Percentiles rank a stretch among this genome's conserved stretches.
phyloP scores from a whole-genome alignment of 1,140 invertebrate genomes.

The Polypedilum pembai region DNA sequence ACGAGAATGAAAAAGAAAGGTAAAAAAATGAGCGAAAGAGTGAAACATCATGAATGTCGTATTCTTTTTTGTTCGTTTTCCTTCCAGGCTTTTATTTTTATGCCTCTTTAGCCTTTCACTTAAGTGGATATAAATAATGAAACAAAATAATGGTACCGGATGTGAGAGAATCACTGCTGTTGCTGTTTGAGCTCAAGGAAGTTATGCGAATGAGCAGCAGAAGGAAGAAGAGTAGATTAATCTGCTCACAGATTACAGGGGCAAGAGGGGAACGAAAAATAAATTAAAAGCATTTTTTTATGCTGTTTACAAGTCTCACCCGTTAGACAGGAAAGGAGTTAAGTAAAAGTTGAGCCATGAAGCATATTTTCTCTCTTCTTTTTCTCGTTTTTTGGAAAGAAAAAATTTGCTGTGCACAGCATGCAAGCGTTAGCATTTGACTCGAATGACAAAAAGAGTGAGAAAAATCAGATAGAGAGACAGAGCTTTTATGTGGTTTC shows the following conservation, averaged over 20 bases:
- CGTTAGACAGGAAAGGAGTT: not conserved
- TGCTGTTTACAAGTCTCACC: not conserved
- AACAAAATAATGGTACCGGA: slow-evolving; percentile 4
- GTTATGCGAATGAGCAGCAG: not conserved
- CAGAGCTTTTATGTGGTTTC: not conserved
- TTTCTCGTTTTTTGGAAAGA: not conserved
- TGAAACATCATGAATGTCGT: not conserved
- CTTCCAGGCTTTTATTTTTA: not conserved
- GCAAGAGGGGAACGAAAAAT: not conserved
- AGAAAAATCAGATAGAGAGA: not conserved
- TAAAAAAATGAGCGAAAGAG: not conserved
- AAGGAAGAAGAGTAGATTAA: not conserved
- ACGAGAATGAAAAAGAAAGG: not conserved
- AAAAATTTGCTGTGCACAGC: slow-evolving; percentile 11
- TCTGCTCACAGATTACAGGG: slow-evolving; percentile 22
- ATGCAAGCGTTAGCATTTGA: slow-evolving; percentile 8
- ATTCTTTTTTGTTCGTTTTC: not conserved
- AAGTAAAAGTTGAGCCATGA: slow-evolving; percentile 11
- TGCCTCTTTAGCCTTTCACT: slow-evolving; percentile 13
- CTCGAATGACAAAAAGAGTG: not conserved
- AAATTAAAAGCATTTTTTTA: slow-evolving; percentile 23
- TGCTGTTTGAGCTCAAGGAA: not conserved
- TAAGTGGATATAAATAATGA: slow-evolving; percentile 20
- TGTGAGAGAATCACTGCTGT: not conserved
- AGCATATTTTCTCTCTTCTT: not conserved